Conservation (phyloP, 2,888 invertebrate genomes). For the Gymnocheta viridis region DNA sequence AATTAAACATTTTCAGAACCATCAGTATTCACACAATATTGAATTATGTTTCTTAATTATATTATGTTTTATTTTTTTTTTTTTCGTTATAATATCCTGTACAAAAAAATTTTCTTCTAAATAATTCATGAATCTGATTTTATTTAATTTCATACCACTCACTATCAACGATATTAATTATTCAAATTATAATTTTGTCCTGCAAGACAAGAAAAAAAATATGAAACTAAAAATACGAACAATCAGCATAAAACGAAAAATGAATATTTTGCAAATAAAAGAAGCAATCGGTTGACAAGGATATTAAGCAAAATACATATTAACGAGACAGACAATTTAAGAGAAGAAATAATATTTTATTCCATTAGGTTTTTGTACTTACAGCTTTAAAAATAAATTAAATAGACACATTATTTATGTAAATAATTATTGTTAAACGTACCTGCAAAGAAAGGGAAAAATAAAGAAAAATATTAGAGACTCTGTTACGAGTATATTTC, state of each 20-base stretch:
- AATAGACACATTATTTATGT: neutral
- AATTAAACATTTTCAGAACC: too few species aligned
- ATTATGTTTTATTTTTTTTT: neutral
- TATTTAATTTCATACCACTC: conserved; percentile 50
- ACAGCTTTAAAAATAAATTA: conserved; percentile 16
- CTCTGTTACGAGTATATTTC: too few species aligned
- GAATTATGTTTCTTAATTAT: neutral
- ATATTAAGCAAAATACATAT: conserved; percentile 3
- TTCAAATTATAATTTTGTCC: conserved; percentile 58
- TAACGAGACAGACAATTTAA: neutral
- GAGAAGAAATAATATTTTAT: conserved; percentile 16
- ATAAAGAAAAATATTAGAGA: neutral
- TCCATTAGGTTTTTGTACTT: conserved; percentile 29
- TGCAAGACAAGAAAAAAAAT: conserved; percentile 7
- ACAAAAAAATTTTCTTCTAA: conserved; percentile 20
- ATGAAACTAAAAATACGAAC: neutral
- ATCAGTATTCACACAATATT: neutral
- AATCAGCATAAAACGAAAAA: conserved; percentile 49
- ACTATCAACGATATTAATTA: conserved; percentile 62
- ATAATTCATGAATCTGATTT: conserved; percentile 64
- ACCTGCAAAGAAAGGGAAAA: conserved; percentile 24
- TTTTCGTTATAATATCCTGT: neutral
- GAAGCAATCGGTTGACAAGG: conserved; percentile 20
- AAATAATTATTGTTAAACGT: conserved; percentile 6
- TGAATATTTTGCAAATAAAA: conserved; percentile 34